Conservation (phyloP, 2,113 vertebrate species). For the Setophaga petechia region DNA sequence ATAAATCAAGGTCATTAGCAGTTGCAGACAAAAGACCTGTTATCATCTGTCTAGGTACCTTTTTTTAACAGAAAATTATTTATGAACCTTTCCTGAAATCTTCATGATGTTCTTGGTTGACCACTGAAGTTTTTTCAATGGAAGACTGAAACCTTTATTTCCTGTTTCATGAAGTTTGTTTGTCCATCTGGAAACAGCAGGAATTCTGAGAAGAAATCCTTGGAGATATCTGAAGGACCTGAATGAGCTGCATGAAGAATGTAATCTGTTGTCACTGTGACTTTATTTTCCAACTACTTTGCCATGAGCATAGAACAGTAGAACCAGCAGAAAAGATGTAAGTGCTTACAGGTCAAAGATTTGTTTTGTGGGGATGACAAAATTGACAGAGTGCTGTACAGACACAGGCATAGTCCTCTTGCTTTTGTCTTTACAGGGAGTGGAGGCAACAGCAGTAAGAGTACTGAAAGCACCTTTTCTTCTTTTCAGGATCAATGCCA, state of each 20-base stretch:
- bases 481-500: neutral
- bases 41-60: neutral
- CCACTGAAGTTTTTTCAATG: neutral
- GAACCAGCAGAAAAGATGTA: neutral
- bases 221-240: neutral
- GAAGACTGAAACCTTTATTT: neutral
- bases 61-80: neutral
- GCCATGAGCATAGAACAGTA: rapidly evolving
- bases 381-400: neutral
- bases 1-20: neutral
- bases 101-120: neutral
- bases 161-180: neutral
- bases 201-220: neutral
- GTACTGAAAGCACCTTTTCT: neutral
- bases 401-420: neutral
- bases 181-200: neutral
- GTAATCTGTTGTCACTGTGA: neutral
- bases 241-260: neutral
- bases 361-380: neutral
- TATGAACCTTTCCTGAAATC: neutral
- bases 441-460: neutral
- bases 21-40: neutral
- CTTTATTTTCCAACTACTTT: neutral
- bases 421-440: neutral
- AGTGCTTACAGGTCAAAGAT: neutral